Evolutionary conservation across 2,113 vertebrate species (phyloP).

Genomic region (Stercorarius parasiticus): DNA sequence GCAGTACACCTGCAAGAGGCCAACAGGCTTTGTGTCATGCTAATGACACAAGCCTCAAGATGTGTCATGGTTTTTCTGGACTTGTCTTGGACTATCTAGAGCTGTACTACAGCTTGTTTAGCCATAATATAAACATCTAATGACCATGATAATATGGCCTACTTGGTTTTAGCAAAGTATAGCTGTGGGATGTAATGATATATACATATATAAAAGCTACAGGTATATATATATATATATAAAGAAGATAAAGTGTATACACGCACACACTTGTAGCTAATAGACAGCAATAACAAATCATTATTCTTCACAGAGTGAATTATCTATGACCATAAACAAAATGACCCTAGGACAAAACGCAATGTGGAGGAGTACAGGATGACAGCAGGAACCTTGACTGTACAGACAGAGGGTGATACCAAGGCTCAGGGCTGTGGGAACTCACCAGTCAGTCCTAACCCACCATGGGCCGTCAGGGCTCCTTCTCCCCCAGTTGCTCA

Average conservation of each 20-base stretch:
- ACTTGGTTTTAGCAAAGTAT: not conserved
- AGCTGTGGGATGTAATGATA: not conserved
- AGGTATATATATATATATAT: not conserved
- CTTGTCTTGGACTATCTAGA: not conserved
- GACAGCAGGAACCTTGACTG: not conserved
- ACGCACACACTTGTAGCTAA: not conserved
- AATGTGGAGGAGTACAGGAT: not conserved
- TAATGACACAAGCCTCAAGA: not conserved
- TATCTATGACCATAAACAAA: not conserved
- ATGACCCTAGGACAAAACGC: not conserved
- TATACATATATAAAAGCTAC: not conserved
- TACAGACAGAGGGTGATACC: not conserved
- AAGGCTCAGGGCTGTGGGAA: not conserved
- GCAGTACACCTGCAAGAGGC: not conserved
- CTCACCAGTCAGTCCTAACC: not conserved
- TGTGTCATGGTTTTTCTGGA: not conserved
- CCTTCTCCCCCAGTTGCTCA: fast-evolving
- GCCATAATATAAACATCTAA: not conserved
- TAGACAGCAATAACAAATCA: not conserved
- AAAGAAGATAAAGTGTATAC: not conserved
- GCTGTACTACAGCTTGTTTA: not conserved
- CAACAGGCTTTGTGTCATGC: not conserved
- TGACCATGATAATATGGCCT: not conserved
- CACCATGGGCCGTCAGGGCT: not conserved
- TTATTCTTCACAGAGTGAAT: not conserved